A percentile compares a stretch with the other conserved stretches of the same genome.
Evolutionary conservation across 2,797 vertebrate species (phyloP).

Genomic region (Myiotriccus ornatus): DNA sequence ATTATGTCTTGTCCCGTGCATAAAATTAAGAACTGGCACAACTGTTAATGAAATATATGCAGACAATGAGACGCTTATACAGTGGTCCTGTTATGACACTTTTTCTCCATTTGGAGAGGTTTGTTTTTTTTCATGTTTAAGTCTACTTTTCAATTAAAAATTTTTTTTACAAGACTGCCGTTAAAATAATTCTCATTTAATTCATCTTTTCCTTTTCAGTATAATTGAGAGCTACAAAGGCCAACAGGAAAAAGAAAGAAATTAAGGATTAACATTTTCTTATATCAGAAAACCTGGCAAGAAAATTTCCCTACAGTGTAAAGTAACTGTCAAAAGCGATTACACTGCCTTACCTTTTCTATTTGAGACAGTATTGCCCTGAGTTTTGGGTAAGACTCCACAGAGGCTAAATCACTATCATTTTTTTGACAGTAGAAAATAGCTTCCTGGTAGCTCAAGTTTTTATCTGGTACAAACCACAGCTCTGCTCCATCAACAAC

Average conservation of each 20-base stretch:
- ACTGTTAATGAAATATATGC: not conserved
- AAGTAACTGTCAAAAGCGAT: not conserved
- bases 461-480: slow-evolving; percentile 86
- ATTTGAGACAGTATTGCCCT: slow-evolving; percentile 76
- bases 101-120: not conserved
- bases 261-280: not conserved
- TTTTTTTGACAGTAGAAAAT: slow-evolving; percentile 81
- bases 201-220: not conserved
- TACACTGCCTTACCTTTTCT: slow-evolving; percentile 70
- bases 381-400: slow-evolving; percentile 69
- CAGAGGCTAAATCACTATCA: slow-evolving; percentile 83
- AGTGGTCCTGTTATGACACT: not conserved
- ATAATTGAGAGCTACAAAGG: not conserved
- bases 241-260: not conserved
- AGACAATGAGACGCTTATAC: not conserved
- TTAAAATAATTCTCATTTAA: not conserved
- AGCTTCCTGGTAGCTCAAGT: slow-evolving; percentile 85
- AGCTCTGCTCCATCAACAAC: slow-evolving; percentile 88
- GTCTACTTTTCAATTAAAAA: not conserved
- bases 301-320: not conserved
- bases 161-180: not conserved
- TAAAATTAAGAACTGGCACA: not conserved
- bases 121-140: not conserved
- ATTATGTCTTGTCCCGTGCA: not conserved
- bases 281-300: not conserved